phyloP scores from a whole-genome alignment of 1,140 invertebrate species.

The Drusus annulatus region DNA sequence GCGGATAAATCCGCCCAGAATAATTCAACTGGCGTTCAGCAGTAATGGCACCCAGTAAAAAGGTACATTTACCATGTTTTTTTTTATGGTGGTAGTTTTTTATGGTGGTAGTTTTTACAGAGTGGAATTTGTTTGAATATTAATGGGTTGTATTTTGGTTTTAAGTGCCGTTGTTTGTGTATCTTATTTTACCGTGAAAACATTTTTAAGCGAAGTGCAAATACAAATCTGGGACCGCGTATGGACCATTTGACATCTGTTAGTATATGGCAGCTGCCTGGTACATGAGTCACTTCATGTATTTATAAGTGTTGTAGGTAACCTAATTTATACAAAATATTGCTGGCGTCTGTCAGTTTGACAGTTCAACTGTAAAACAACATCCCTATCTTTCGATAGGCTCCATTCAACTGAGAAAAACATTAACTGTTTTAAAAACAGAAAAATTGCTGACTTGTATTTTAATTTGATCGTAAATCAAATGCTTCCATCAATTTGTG shows the following conservation, averaged over 20 bases:
- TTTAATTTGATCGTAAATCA: too few species aligned
- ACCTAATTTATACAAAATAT: background rate
- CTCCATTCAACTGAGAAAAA: too few species aligned
- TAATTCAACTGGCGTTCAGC: background rate
- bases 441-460: too few species aligned
- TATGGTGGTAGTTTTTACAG: too few species aligned
- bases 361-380: background rate
- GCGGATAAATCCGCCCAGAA: constrained; percentile 11
- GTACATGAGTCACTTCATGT: constrained; percentile 1
- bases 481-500: too few species aligned
- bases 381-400: background rate
- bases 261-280: constrained; percentile 1
- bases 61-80: background rate
- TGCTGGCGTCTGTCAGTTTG: background rate
- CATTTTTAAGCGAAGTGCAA: constrained; percentile 55
- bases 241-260: constrained; percentile 38
- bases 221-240: constrained; percentile 51
- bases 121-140: background rate
- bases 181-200: constrained; percentile 43
- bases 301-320: constrained; percentile 22
- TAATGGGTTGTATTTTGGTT: background rate
- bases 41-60: background rate
- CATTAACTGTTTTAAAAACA: too few species aligned
- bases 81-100: too few species aligned
- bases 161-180: constrained; percentile 38